Evolutionary conservation across 2,888 invertebrate genomes (phyloP).

Genomic region (Syritta pipiens): DNA sequence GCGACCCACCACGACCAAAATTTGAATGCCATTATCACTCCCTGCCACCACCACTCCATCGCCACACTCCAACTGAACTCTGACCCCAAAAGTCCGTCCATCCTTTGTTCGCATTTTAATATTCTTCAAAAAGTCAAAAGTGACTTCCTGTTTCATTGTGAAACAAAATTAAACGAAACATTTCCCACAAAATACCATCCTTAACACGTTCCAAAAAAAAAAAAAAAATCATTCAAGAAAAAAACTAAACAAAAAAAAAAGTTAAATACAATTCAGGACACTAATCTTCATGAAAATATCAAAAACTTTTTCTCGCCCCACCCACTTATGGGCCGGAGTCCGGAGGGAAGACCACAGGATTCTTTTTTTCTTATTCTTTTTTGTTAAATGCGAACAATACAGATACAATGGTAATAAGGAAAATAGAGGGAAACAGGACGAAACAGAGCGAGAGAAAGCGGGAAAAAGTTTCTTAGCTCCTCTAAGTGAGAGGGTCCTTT

Average conservation of each 20-base stretch:
- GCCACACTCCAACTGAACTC: too few species aligned
- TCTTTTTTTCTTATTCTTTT: too few species aligned
- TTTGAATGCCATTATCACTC: too few species aligned
- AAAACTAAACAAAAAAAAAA: too few species aligned
- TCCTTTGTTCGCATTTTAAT: too few species aligned
- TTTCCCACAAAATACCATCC: not conserved
- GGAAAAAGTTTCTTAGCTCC: not conserved
- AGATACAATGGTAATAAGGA: slow-evolving; percentile 1
- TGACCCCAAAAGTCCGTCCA: too few species aligned
- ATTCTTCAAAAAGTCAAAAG: too few species aligned
- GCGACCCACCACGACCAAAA: too few species aligned
- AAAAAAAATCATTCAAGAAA: not conserved
- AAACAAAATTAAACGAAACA: not conserved
- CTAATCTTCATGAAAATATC: not conserved
- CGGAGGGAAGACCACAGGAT: not conserved
- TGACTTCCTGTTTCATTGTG: not conserved
- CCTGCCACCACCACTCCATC: too few species aligned
- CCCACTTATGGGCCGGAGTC: slow-evolving; percentile 1
- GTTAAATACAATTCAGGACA: not conserved
- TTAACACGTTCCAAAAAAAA: not conserved
- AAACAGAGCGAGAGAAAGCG: too few species aligned
- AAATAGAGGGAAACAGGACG: too few species aligned
- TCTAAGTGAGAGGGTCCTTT: not conserved
- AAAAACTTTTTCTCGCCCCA: not conserved
- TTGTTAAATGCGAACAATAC: not conserved